phyloP scores from a whole-genome alignment of 1,140 invertebrate genomes.

The Centruroides sculpturatus region DNA sequence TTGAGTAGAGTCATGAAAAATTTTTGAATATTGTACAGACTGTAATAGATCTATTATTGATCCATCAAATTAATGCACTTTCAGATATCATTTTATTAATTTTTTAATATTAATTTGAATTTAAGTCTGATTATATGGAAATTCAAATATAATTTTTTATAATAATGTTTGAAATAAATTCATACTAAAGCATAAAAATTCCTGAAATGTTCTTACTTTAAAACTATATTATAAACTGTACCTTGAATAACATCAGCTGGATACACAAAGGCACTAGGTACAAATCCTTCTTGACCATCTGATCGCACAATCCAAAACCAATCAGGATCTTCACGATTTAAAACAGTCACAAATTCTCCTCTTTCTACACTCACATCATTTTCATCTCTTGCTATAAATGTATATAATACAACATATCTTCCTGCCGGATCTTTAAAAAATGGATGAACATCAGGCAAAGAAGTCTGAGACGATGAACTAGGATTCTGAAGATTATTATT shows the following conservation, averaged over 20 bases:
- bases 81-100: too few species aligned
- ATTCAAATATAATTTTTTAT: too few species aligned
- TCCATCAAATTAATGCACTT: too few species aligned
- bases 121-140: too few species aligned
- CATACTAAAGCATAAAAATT: too few species aligned
- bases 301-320: slow-evolving; percentile 90
- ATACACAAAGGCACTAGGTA: slow-evolving; percentile 87
- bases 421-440: slow-evolving; percentile 85
- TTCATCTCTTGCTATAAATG: slow-evolving; percentile 80
- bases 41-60: too few species aligned
- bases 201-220: too few species aligned
- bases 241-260: slow-evolving; percentile 65
- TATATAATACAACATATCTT: slow-evolving; percentile 83
- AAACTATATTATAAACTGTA: slow-evolving; percentile 21
- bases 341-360: slow-evolving; percentile 83
- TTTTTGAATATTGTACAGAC: too few species aligned
- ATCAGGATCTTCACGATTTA: slow-evolving; percentile 85
- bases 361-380: slow-evolving; percentile 86
- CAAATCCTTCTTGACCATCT: slow-evolving; percentile 88
- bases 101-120: too few species aligned
- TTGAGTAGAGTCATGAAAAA: too few species aligned
- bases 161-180: too few species aligned
- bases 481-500: slow-evolving; percentile 8
- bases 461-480: slow-evolving; percentile 11
- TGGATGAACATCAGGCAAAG: slow-evolving; percentile 48